Evolutionary conservation across 1,140 invertebrate genomes (phyloP).

Genomic region (Chelonus insularis): DNA sequence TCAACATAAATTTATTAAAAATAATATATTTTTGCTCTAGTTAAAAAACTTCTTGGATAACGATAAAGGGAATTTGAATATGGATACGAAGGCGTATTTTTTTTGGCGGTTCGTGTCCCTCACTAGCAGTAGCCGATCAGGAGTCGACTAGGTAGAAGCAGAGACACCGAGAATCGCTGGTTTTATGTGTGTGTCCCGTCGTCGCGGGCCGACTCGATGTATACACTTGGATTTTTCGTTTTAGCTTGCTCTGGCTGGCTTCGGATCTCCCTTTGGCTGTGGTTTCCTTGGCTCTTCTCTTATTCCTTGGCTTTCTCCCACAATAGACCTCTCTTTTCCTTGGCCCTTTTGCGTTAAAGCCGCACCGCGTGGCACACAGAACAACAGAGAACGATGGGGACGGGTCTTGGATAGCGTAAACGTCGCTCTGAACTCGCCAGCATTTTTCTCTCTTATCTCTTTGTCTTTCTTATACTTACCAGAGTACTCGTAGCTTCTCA

Average conservation of each 20-base stretch:
- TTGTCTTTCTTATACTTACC: conserved; percentile 16
- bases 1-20: no score
- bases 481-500: no score
- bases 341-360: conserved; percentile 49
- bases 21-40: no score
- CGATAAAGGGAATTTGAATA: no score
- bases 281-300: conserved; percentile 32
- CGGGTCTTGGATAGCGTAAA: conserved; percentile 42
- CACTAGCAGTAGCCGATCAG: conserved; percentile 48
- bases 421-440: conserved; percentile 27
- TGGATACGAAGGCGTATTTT: no score
- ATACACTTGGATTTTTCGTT: conserved; percentile 50
- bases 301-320: conserved; percentile 25
- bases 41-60: no score
- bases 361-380: conserved; percentile 49
- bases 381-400: conserved; percentile 31
- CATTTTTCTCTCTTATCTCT: conserved; percentile 32
- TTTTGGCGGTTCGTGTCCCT: conserved; percentile 31
- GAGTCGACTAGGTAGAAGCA: conserved; percentile 38
- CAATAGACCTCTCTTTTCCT: conserved; percentile 12
- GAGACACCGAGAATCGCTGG: conserved; percentile 38
- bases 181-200: conserved; percentile 40
- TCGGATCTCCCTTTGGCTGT: conserved; percentile 45
- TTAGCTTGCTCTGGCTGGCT: conserved; percentile 41
- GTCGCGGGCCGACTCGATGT: conserved; percentile 41